phyloP scores from a whole-genome alignment of 1,140 invertebrate genomes.

The Sipha flava region DNA sequence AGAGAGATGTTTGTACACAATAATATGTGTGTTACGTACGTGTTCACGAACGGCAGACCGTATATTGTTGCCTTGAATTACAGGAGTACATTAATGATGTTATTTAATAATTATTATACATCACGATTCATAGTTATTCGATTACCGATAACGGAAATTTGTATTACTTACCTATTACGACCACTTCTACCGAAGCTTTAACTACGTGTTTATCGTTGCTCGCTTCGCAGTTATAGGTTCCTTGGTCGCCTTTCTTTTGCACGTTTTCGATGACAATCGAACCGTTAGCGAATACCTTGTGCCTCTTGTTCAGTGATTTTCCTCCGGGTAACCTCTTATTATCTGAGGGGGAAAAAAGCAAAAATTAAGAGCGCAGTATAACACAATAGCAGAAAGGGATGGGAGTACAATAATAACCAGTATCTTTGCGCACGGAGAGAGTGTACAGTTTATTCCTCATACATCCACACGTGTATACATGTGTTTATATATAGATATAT shows the following conservation, averaged over 20 bases:
- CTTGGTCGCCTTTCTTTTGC: slow-evolving; percentile 49
- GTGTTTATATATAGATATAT: background rate
- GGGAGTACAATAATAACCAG: background rate
- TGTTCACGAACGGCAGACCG: too few relatives aligned
- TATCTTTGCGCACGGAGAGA: background rate
- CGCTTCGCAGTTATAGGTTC: slow-evolving; percentile 51
- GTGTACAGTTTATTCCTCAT: too few relatives aligned
- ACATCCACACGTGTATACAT: too few relatives aligned
- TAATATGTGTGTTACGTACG: too few relatives aligned
- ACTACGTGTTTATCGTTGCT: slow-evolving; percentile 52
- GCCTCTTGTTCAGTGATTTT: background rate
- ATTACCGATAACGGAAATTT: background rate
- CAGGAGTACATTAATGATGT: too few relatives aligned
- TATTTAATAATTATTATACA: background rate
- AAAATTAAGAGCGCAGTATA: background rate
- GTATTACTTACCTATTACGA: slow-evolving; percentile 49
- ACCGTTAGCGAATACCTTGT: slow-evolving; percentile 40
- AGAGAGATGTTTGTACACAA: too few relatives aligned
- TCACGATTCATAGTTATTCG: too few relatives aligned
- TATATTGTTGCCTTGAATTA: too few relatives aligned
- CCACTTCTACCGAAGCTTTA: slow-evolving; percentile 49
- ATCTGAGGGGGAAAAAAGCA: background rate
- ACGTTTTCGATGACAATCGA: slow-evolving; percentile 38
- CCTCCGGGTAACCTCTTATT: slow-evolving; percentile 16
- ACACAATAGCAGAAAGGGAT: background rate